Evolutionary conservation across 1,140 invertebrate genomes (phyloP), one percentile per base, ranked within the genome.

Genomic region (Chlorops oryzae): DNA sequence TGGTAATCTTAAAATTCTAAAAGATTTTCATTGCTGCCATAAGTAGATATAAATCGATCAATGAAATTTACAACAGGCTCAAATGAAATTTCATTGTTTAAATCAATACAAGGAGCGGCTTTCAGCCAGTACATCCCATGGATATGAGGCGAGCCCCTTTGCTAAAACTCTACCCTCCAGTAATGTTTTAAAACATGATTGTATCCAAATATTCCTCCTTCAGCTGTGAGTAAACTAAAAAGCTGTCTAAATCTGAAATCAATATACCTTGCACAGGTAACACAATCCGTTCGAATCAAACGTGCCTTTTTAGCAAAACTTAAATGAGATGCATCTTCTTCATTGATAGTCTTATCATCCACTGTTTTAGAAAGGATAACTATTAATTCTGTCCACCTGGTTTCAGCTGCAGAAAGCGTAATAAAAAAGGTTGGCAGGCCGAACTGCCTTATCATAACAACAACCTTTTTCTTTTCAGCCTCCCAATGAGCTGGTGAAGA

Each of bases 51-150:
- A 22, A 40, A 24, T 32, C 46, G 52, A 12, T 53, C 45, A 20
- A 50, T 46, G 2, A 57, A 51, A 48, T 51, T 23, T 40, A 59
- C 47, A 46, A 65, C 21, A 0, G 49, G 5, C 17, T 12, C 10
- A 51, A 63, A 58, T 47, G 59, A 62, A 57, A 62, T 58, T 13
- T 39, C 21, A 39, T 64, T 59, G 3, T 21, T 4, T 10, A 42
- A n/a, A 46, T 71, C 58, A 49, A 65, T 64, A 34, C 27, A 23
- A 38, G 73, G 73, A 24, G 61, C 52, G 59, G 67, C 55, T 55
- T 72, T 52, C 3, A 73, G 49, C 72, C 74, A 76, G n/a, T 71
- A 25, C 3, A 77, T 48, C 37, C 70, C 61, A 47, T 76, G 73
- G 12, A 73, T 39, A 59, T 76, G 74, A 15, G 74, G 73, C 42